phyloP scores from a whole-genome alignment of 2,888 invertebrate species.

The Sinelater perroti region DNA sequence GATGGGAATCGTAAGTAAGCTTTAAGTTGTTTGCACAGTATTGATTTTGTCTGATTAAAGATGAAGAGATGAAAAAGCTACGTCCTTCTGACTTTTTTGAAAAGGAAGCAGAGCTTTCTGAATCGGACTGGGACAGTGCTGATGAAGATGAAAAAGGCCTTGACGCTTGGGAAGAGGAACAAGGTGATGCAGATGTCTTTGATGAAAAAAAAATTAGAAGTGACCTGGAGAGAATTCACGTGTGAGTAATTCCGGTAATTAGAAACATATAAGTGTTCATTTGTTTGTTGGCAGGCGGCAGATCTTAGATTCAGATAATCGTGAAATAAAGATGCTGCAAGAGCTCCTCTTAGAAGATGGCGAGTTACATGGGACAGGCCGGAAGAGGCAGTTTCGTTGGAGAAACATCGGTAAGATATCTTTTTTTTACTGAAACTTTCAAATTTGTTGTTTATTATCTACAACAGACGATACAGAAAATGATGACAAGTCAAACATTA shows the following conservation, averaged over 20 bases:
- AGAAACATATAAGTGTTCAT: neutral
- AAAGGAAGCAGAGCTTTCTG: constrained; percentile 90
- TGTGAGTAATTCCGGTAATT: constrained; percentile 67
- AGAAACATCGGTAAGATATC: constrained; percentile 71
- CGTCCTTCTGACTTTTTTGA: constrained; percentile 81
- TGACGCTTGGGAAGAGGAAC: constrained; percentile 84
- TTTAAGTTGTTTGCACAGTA: constrained; percentile 2
- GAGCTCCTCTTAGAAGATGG: constrained; percentile 91
- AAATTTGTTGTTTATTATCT: constrained; percentile 15
- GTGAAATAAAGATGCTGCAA: constrained; percentile 83
- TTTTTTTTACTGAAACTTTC: too few relatives aligned
- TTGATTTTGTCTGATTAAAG: neutral
- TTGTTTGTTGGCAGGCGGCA: constrained; percentile 67
- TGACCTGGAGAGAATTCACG: constrained; percentile 86
- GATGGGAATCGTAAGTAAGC: constrained; percentile 16
- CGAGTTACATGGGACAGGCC: constrained; percentile 79
- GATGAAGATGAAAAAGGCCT: constrained; percentile 86
- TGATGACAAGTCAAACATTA: too few relatives aligned
- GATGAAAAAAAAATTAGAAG: constrained; percentile 79
- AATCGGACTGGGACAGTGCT: constrained; percentile 88
- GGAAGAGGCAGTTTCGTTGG: constrained; percentile 87
- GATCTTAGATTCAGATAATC: constrained; percentile 86
- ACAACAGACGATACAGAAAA: constrained; percentile 47
- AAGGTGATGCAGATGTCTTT: constrained; percentile 84
- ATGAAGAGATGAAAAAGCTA: constrained; percentile 38